These are phyloP conservation scores for Cheilosia grossa DNA, from an alignment of 2,888 invertebrate genomes.

Conservation along the genomic window DNA sequence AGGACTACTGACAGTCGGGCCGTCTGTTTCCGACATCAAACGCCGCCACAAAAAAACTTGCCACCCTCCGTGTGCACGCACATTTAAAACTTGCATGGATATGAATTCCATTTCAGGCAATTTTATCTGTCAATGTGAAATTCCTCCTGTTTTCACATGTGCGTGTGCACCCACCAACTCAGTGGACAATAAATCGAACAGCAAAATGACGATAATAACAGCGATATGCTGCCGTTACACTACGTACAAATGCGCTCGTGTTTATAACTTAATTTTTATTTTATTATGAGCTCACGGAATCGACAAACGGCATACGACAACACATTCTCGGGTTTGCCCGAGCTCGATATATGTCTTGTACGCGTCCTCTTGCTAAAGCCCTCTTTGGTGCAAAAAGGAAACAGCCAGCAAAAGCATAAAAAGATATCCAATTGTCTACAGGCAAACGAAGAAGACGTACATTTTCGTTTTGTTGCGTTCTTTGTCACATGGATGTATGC, in stretches of 20 bases:
- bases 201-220: slow-evolving; percentile 70
- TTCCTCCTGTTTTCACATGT: slow-evolving; percentile 37
- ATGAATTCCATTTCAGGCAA: slow-evolving; percentile 59
- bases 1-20: neutral
- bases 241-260: slow-evolving; percentile 50
- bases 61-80: slow-evolving; percentile 18
- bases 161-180: neutral
- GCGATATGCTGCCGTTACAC: slow-evolving; percentile 46
- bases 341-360: neutral
- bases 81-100: slow-evolving; percentile 34
- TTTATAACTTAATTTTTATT: slow-evolving; percentile 74
- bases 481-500: slow-evolving; percentile 45
- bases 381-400: slow-evolving; percentile 30
- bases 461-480: slow-evolving; percentile 24
- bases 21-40: slow-evolving; percentile 4
- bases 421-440: slow-evolving; percentile 50
- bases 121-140: slow-evolving; percentile 51
- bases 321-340: slow-evolving; percentile 14
- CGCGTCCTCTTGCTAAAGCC: slow-evolving; percentile 29
- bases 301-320: slow-evolving; percentile 4
- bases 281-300: slow-evolving; percentile 63
- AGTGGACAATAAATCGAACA: slow-evolving; percentile 70
- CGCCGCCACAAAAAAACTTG: neutral
- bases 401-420: slow-evolving; percentile 44
- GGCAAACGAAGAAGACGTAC: slow-evolving; percentile 22